Percentiles rank a stretch among this genome's conserved stretches.
Conservation (phyloP, 64 coral and sea anemone genomes). For the Porites australiensis region DNA sequence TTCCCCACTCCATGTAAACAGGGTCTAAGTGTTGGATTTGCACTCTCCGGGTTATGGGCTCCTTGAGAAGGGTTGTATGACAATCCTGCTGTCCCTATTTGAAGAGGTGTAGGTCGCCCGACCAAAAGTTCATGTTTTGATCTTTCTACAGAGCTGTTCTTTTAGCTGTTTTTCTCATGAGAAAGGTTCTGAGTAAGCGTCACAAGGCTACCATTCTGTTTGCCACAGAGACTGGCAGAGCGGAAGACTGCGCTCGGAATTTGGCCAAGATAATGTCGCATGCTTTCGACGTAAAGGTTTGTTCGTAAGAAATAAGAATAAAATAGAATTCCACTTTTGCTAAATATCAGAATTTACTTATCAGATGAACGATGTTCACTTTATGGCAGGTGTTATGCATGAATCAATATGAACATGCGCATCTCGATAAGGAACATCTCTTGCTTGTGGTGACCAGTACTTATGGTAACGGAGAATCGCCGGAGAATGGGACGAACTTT, state of each 20-base stretch:
- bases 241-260: slow-evolving; percentile 46
- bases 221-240: slow-evolving; percentile 65
- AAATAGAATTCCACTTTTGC: no score
- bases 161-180: slow-evolving; percentile 32
- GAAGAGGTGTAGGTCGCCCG: no score
- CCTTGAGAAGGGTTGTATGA: no score
- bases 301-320: background rate
- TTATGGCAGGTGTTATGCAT: slow-evolving; percentile 44
- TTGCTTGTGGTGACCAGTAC: slow-evolving; percentile 68
- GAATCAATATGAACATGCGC: slow-evolving; percentile 46
- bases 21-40: no score
- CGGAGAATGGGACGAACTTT: slow-evolving; percentile 34
- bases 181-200: slow-evolving; percentile 36
- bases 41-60: no score
- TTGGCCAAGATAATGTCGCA: slow-evolving; percentile 52
- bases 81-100: no score
- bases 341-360: no score
- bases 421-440: slow-evolving; percentile 40
- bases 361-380: background rate
- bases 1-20: no score
- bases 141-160: slow-evolving; percentile 23
- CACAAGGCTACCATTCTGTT: slow-evolving; percentile 57
- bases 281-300: slow-evolving; percentile 54
- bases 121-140: background rate
- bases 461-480: slow-evolving; percentile 63